phyloP scores from a whole-genome alignment of 2,888 invertebrate species.

The Microdon myrmicae region DNA sequence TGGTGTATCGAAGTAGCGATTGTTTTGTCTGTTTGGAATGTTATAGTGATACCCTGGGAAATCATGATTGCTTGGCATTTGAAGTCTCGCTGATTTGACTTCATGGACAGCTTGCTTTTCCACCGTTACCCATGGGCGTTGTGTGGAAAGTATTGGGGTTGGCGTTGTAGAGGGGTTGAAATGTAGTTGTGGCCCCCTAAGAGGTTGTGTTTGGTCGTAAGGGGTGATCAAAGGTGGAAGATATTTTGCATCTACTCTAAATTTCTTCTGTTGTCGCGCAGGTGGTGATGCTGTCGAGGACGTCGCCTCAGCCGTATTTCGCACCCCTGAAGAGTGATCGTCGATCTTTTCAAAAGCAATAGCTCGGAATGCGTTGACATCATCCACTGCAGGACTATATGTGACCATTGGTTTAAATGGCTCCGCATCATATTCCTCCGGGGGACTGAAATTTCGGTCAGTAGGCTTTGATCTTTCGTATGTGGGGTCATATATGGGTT shows the following conservation, averaged over 20 bases:
- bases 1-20: slow-evolving; percentile 56
- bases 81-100: slow-evolving; percentile 42
- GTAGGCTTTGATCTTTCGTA: slow-evolving; percentile 71
- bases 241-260: slow-evolving; percentile 59
- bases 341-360: slow-evolving; percentile 69
- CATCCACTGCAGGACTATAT: slow-evolving; percentile 64
- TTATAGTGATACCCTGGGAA: slow-evolving; percentile 59
- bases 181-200: slow-evolving; percentile 66
- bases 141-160: slow-evolving; percentile 71
- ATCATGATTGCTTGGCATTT: slow-evolving; percentile 55
- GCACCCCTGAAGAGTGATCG: slow-evolving; percentile 53
- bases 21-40: slow-evolving; percentile 56
- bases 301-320: slow-evolving; percentile 23
- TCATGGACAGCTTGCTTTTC: slow-evolving; percentile 58
- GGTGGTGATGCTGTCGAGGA: slow-evolving; percentile 29
- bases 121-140: slow-evolving; percentile 57
- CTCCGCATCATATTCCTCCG: slow-evolving; percentile 69
- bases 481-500: slow-evolving; percentile 77
- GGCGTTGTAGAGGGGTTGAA: slow-evolving; percentile 71
- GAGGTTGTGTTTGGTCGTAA: slow-evolving; percentile 54
- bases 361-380: slow-evolving; percentile 63
- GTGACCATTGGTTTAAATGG: slow-evolving; percentile 75
- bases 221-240: slow-evolving; percentile 56
- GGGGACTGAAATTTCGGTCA: slow-evolving; percentile 57
- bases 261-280: slow-evolving; percentile 59